phyloP scores from a whole-genome alignment of 2,888 invertebrate genomes.

The Phymatocera aterrima region DNA sequence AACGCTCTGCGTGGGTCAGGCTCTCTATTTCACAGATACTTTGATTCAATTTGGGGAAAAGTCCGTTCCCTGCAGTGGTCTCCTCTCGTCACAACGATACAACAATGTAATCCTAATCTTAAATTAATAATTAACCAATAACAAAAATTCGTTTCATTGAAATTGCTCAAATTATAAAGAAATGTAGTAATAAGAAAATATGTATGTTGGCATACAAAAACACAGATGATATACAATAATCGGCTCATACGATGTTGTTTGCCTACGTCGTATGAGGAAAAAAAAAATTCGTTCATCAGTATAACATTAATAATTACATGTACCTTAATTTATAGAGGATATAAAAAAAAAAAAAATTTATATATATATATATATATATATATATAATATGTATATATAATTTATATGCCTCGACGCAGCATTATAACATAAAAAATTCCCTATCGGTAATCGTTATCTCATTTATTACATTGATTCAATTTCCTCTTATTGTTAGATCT shows the following conservation, averaged over 20 bases:
- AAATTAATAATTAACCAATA: background rate
- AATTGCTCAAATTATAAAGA: background rate
- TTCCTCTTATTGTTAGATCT: background rate
- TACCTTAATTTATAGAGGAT: background rate
- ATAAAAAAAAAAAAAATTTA: background rate
- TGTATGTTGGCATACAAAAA: conserved; percentile 23
- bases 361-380: background rate
- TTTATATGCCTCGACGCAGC: background rate
- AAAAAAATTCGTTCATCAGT: background rate
- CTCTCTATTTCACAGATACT: background rate
- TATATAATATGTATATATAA: background rate
- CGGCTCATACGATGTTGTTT: conserved; percentile 8
- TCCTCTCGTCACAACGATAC: background rate
- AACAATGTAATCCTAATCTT: conserved; percentile 10
- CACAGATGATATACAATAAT: conserved; percentile 24
- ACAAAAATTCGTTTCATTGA: conserved; percentile 16
- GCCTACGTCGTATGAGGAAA: conserved; percentile 13
- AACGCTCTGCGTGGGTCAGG: background rate
- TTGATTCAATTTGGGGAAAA: background rate
- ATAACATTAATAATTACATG: conserved; percentile 17
- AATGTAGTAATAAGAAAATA: background rate
- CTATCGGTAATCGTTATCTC: background rate
- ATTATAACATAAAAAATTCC: conserved; percentile 4
- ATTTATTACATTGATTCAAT: conserved; percentile 3
- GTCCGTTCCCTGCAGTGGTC: background rate